A percentile compares a stretch with the other conserved stretches of the same genome.
phyloP scores from a whole-genome alignment of 2,888 invertebrate genomes.

The Xanthia togata region DNA sequence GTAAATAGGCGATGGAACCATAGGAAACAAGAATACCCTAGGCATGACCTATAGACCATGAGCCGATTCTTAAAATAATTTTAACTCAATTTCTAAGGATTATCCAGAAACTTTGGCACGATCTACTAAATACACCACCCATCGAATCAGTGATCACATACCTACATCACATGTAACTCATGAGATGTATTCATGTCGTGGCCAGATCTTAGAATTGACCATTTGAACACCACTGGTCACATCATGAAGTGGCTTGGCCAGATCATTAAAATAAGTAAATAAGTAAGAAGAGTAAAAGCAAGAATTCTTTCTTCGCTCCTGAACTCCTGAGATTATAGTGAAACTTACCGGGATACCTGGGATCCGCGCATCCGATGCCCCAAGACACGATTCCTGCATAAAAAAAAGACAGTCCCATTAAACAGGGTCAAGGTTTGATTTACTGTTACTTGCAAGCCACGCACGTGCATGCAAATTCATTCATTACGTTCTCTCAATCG shows the following conservation, averaged over 20 bases:
- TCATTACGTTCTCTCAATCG: constrained; percentile 5
- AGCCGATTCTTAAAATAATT: neutral
- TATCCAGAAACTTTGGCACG: neutral
- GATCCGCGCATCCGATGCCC: constrained; percentile 92
- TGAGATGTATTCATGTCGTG: neutral
- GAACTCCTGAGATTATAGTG: neutral
- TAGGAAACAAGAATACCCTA: too few species aligned
- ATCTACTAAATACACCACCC: neutral
- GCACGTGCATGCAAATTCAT: constrained; percentile 28
- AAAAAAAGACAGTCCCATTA: constrained; percentile 18
- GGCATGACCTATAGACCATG: neutral
- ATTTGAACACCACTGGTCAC: too few species aligned
- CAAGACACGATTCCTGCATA: constrained; percentile 92
- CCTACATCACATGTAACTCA: neutral
- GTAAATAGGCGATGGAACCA: neutral
- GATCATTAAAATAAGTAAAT: too few species aligned
- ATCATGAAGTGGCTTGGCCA: too few species aligned
- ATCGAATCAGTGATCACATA: neutral
- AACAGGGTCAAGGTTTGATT: constrained; percentile 21
- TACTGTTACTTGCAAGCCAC: constrained; percentile 2
- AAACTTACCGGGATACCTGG: constrained; percentile 87
- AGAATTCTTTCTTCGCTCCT: too few species aligned
- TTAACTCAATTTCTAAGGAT: neutral
- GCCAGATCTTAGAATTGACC: too few species aligned
- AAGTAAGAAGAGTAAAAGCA: neutral